Conservation (phyloP, 2,888 invertebrate species). For the Willowsia nigromaculata region DNA sequence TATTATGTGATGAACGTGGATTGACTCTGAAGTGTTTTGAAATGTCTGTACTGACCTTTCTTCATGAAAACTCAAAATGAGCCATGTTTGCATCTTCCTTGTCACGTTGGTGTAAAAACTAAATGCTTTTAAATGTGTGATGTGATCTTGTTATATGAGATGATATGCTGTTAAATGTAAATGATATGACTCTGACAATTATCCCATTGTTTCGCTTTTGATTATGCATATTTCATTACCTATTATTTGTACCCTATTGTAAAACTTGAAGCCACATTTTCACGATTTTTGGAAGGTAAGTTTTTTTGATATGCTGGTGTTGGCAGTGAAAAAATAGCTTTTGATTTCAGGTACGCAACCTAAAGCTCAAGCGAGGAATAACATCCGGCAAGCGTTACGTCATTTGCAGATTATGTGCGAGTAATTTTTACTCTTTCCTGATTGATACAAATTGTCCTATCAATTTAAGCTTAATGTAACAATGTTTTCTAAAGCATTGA, state of each 20-base stretch:
- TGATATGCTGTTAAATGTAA: not conserved
- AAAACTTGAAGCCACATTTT: not conserved
- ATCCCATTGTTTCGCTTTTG: not conserved
- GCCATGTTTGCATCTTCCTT: too few species aligned
- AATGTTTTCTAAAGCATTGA: not conserved
- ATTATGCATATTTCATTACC: too few species aligned
- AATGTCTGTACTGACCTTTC: not conserved
- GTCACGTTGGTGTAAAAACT: too few species aligned
- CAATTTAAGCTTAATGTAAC: not conserved
- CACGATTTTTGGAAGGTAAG: not conserved
- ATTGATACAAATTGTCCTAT: not conserved
- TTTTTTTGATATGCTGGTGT: too few species aligned
- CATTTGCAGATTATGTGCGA: not conserved
- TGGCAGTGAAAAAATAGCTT: too few species aligned
- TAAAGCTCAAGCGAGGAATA: too few species aligned
- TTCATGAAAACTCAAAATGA: not conserved
- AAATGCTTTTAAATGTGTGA: not conserved
- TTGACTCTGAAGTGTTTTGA: too few species aligned
- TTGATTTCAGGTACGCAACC: too few species aligned
- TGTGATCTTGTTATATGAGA: conserved; percentile 53
- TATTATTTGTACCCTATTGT: not conserved
- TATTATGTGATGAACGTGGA: too few species aligned
- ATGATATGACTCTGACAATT: not conserved
- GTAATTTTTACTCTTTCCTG: not conserved
- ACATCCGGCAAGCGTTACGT: too few species aligned